Base-by-base conservation (phyloP, 2,888 invertebrate genomes). In the Phoenoteleia sp. region DNA sequence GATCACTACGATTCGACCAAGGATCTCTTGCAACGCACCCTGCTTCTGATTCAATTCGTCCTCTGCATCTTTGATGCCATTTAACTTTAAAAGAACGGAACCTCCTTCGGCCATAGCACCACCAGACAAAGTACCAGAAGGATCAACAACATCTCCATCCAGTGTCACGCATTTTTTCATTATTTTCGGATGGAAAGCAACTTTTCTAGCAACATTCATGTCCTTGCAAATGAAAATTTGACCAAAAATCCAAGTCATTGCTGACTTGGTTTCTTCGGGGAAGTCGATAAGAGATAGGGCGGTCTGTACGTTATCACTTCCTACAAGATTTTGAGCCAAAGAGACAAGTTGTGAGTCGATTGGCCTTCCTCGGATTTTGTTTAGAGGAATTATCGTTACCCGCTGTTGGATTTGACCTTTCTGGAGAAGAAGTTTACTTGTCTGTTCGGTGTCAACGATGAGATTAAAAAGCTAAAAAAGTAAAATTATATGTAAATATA, bases 101-200 rank as follows among this genome's bases (percentile, higher is more conserved):
- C 93, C 94, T 1, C 94, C 94, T 93, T 95, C 95, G 4, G 95
- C 94, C 45, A 94, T 92, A 0, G 97, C 95, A 92, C 99, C 99
- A 90, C 99, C 99, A 72, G 98, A 96, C 36, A 99, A 94, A 7
- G 97, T 97, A 89, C 99, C 99, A 64, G 96, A 95, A 0, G 99
- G 99, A 94, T 99, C 98, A 87, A 97, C 97, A 36, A 97, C 96
- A 93, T 99, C 99, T 0, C 99, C 99, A 87, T 98, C 98, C 3
- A 98, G 94, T 0, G 99, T 99, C 21, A 99, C 98, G 91, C 96
- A 96, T 84, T 96, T 96, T 39, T 95, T 95, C 88, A 94, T 94
- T 79, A 98, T 96, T 58, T 94, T 94, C 11, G 95, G 95, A 93
- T 98, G 95, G 94, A 97, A 98, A 3, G 98, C 96, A 3, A 99